phyloP scores from a whole-genome alignment of 2,113 vertebrate species.

The Odontesthes bonariensis region DNA sequence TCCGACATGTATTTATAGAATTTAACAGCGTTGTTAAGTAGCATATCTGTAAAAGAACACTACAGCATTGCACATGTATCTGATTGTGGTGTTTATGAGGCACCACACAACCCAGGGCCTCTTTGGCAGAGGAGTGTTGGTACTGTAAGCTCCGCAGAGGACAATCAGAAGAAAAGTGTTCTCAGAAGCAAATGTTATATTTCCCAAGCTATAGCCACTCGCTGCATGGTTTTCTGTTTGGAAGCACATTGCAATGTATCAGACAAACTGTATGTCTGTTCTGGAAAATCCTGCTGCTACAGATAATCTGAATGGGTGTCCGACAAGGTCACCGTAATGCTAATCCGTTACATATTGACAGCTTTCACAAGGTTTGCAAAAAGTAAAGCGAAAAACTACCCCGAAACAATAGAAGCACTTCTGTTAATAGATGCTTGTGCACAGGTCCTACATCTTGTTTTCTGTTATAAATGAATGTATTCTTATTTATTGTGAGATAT shows the following conservation, averaged over 20 bases:
- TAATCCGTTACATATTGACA: constrained; percentile 23
- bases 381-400: constrained; percentile 16
- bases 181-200: constrained; percentile 21
- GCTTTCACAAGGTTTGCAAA: constrained; percentile 20
- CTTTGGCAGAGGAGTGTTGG: not conserved
- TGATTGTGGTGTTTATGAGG: constrained; percentile 5
- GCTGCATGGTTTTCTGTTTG: constrained; percentile 41
- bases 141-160: constrained; percentile 35
- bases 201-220: constrained; percentile 27
- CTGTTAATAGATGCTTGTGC: constrained; percentile 54
- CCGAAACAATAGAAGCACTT: constrained; percentile 64
- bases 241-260: constrained; percentile 50
- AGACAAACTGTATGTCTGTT: constrained; percentile 9
- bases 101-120: constrained; percentile 19
- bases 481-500: constrained; percentile 79
- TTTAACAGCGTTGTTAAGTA: constrained; percentile 58
- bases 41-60: constrained; percentile 30
- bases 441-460: constrained; percentile 40
- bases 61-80: constrained; percentile 73
- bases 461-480: constrained; percentile 56
- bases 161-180: constrained; percentile 38
- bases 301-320: constrained; percentile 39
- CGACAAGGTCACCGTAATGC: constrained; percentile 30
- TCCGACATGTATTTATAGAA: constrained; percentile 47
- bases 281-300: constrained; percentile 64